A percentile compares a stretch with the other conserved stretches of the same genome.
Conservation (phyloP, 2,113 vertebrate genomes). For the Campylomormyrus numenius region DNA sequence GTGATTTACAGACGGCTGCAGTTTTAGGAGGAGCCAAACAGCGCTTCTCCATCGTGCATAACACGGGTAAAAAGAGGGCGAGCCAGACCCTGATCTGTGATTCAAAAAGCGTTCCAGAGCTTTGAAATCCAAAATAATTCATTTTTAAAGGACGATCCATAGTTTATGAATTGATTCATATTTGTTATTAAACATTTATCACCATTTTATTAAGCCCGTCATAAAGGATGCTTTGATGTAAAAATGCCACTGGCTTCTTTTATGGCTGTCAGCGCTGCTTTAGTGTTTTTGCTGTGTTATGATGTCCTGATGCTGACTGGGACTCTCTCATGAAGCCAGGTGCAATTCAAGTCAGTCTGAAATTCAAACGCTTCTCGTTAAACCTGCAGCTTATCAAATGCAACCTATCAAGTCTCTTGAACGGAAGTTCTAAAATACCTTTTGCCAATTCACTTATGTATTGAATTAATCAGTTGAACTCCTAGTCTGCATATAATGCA, state of each 20-base stretch:
- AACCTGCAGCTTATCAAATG: neutral
- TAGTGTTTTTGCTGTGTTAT: neutral
- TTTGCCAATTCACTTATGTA: neutral
- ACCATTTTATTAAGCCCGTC: constrained; percentile 7
- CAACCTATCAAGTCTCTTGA: neutral
- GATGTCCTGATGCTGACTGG: neutral
- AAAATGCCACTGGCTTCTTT: neutral
- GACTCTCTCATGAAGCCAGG: neutral
- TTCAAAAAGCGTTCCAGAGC: neutral
- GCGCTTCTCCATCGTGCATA: neutral
- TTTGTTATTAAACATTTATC: constrained; percentile 15
- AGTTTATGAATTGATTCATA: constrained; percentile 12
- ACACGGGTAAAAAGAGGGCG: neutral
- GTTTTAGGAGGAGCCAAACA: neutral
- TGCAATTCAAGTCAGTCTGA: neutral
- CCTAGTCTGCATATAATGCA: neutral
- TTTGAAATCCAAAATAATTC: neutral
- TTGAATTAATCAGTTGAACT: neutral
- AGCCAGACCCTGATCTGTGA: neutral
- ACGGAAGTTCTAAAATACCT: neutral
- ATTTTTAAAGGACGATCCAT: neutral
- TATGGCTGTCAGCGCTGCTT: neutral
- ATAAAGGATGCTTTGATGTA: neutral
- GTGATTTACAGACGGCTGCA: neutral
- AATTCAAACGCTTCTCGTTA: neutral